Conservation (phyloP, 1,140 invertebrate species). For the Zaprionus davidi region DNA sequence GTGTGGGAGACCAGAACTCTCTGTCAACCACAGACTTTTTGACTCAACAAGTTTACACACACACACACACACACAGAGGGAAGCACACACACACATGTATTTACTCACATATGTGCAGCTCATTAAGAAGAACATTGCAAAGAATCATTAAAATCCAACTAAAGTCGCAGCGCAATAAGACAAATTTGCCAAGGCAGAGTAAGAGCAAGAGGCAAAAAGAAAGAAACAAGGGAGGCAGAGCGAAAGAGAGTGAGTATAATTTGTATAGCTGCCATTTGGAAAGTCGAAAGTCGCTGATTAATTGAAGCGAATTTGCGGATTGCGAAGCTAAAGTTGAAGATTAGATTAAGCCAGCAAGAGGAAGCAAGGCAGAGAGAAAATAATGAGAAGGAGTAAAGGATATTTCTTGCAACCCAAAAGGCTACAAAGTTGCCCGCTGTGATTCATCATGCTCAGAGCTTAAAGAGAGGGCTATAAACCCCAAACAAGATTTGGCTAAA, state of each 20-base stretch:
- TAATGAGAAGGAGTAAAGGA: not conserved
- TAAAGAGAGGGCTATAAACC: not conserved
- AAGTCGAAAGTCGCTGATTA: slow-evolving; percentile 62
- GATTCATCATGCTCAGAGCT: not conserved
- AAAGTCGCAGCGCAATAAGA: slow-evolving; percentile 18
- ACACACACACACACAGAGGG: slow-evolving; percentile 22
- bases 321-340: slow-evolving; percentile 14
- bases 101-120: slow-evolving; percentile 23
- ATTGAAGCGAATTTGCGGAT: slow-evolving; percentile 67
- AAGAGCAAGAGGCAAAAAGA: not conserved
- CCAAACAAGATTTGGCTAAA: not conserved
- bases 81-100: slow-evolving; percentile 10
- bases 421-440: not conserved
- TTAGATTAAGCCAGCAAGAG: slow-evolving; percentile 20
- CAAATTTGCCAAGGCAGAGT: not conserved
- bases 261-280: slow-evolving; percentile 24
- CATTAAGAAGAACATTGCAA: slow-evolving; percentile 31
- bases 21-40: slow-evolving; percentile 54
- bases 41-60: slow-evolving; percentile 51
- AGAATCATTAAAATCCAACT: slow-evolving; percentile 32
- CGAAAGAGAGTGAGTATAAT: slow-evolving; percentile 7
- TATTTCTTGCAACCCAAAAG: not conserved
- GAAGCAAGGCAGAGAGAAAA: too few species aligned
- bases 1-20: not conserved
- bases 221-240: too few species aligned